phyloP scores from a whole-genome alignment of 2,888 invertebrate genomes.

The Lottia scabra region DNA sequence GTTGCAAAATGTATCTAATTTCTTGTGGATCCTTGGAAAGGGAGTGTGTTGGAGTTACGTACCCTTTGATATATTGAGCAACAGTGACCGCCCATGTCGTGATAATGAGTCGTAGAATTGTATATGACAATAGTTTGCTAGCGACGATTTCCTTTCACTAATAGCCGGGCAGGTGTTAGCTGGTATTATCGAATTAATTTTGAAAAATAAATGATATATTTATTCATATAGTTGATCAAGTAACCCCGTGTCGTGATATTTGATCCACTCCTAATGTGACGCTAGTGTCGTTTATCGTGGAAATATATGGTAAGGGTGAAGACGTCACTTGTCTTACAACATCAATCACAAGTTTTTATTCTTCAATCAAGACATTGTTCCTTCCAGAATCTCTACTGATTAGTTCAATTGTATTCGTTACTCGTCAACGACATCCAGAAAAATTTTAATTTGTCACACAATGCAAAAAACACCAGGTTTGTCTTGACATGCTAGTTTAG shows the following conservation, averaged over 20 bases:
- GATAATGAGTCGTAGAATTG: not conserved
- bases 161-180: conserved; percentile 6
- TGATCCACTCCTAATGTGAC: not conserved
- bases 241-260: not conserved
- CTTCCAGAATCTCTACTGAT: too few relatives aligned
- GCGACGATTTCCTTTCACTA: not conserved
- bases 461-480: too few relatives aligned
- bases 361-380: not conserved
- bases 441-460: too few relatives aligned
- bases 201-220: conserved; percentile 7
- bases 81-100: conserved; percentile 4
- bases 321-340: not conserved
- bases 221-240: conserved; percentile 6
- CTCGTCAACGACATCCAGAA: too few relatives aligned
- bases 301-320: not conserved
- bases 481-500: too few relatives aligned
- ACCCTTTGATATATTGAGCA: conserved; percentile 4
- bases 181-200: conserved; percentile 4
- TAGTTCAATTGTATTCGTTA: too few relatives aligned
- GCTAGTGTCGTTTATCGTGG: not conserved
- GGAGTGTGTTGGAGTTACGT: not conserved
- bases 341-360: not conserved
- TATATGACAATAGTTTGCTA: not conserved
- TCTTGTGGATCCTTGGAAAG: not conserved
- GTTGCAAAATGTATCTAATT: not conserved